Conservation (phyloP, 2,113 vertebrate species). For the Ictalurus punctatus region DNA sequence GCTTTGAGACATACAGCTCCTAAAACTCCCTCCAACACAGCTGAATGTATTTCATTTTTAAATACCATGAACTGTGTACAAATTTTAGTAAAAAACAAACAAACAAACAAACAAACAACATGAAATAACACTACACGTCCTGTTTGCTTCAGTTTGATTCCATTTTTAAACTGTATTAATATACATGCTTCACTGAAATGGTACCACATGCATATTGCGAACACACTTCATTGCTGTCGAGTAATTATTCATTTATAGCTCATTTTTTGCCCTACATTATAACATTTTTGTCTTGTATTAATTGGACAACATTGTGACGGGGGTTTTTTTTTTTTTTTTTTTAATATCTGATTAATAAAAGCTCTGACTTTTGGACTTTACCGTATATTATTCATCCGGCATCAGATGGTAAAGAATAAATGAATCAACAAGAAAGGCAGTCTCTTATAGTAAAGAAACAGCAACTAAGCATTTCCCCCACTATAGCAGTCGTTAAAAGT, state of each 20-base stretch:
- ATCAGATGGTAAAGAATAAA: not conserved
- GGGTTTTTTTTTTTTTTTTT: not conserved
- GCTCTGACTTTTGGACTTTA: not conserved
- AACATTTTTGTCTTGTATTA: not conserved
- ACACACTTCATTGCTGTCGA: too few species aligned
- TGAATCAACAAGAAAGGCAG: not conserved
- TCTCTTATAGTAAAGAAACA: not conserved
- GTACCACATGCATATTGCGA: not conserved
- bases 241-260: not conserved
- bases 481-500: not conserved
- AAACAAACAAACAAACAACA: too few species aligned
- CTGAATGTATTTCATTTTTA: too few species aligned
- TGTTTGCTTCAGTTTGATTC: not conserved
- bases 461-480: not conserved
- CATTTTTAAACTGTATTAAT: not conserved
- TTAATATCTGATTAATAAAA: not conserved
- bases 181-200: not conserved
- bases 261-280: not conserved
- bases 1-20: too few species aligned
- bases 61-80: too few species aligned
- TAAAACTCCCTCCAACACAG: too few species aligned
- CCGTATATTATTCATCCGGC: not conserved
- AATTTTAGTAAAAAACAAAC: too few species aligned
- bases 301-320: not conserved
- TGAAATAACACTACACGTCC: not conserved